These are phyloP conservation scores for Pithys albifrons DNA, from an alignment of 2,113 vertebrate species.

Conservation along the genomic window DNA sequence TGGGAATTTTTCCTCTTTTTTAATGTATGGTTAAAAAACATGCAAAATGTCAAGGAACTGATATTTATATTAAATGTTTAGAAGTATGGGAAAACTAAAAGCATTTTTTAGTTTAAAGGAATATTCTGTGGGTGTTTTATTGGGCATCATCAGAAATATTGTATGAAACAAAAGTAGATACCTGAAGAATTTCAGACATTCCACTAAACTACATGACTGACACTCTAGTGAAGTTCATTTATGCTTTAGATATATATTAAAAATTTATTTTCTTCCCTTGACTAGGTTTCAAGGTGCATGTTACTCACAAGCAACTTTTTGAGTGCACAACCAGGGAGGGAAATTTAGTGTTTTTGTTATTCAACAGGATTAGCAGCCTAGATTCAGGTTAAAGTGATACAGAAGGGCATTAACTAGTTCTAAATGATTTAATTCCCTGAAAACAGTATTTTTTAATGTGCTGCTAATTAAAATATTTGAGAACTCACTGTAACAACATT, in stretches of 20 bases:
- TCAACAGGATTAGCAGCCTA: slow-evolving; percentile 55
- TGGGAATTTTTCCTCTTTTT: not conserved
- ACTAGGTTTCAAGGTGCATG: not conserved
- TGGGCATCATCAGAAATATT: not conserved
- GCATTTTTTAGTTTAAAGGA: not conserved
- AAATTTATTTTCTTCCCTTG: not conserved
- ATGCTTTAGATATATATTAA: not conserved
- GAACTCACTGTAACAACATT: slow-evolving; percentile 58
- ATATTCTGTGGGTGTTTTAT: not conserved
- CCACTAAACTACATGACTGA: not conserved
- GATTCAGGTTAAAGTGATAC: slow-evolving; percentile 56
- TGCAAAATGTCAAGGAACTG: not conserved
- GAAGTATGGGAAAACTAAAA: not conserved
- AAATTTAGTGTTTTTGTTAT: slow-evolving; percentile 65
- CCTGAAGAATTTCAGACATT: not conserved
- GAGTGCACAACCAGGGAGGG: not conserved
- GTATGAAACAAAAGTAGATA: not conserved
- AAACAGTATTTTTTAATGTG: slow-evolving; percentile 64
- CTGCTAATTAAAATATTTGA: slow-evolving; percentile 65
- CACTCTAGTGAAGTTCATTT: not conserved
- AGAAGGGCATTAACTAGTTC: slow-evolving; percentile 42
- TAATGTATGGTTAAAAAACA: not conserved
- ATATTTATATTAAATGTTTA: not conserved
- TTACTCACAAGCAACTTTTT: not conserved
- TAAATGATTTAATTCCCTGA: slow-evolving; percentile 58